Evolutionary conservation across 2,888 invertebrate genomes (phyloP).

Genomic region (Ephialtes manifestator): DNA sequence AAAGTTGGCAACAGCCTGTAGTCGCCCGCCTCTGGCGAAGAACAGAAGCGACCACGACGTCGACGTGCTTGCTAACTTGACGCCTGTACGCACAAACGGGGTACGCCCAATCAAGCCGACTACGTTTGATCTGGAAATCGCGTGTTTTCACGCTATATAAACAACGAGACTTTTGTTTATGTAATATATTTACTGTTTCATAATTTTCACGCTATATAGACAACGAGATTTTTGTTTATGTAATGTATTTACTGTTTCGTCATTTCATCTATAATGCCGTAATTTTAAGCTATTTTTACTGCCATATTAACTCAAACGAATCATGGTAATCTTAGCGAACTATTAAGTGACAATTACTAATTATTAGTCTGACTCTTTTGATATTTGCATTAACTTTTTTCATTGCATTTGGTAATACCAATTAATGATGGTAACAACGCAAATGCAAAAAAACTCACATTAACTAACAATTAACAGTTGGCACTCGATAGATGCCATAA

Average conservation of each 20-base stretch:
- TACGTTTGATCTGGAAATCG: conserved; percentile 76
- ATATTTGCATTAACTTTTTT: no score
- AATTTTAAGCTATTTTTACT: neutral
- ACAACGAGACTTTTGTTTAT: conserved; percentile 41
- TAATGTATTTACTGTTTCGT: conserved; percentile 20
- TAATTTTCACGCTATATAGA: conserved; percentile 1
- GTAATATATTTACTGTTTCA: conserved; percentile 24
- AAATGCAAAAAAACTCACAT: no score
- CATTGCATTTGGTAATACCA: no score
- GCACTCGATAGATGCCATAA: no score
- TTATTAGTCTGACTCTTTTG: no score
- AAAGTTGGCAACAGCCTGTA: conserved; percentile 19
- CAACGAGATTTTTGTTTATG: neutral
- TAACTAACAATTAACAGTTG: no score
- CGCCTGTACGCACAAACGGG: conserved; percentile 38
- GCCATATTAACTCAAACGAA: neutral
- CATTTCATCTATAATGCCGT: conserved; percentile 13
- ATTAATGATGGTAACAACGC: no score
- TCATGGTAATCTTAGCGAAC: no score
- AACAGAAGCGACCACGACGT: conserved; percentile 47
- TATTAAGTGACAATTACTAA: no score
- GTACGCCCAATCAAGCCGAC: conserved; percentile 57
- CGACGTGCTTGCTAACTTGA: conserved; percentile 56
- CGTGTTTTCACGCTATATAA: conserved; percentile 61
- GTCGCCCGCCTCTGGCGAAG: conserved; percentile 34